Conservation (phyloP, 2,888 invertebrate species). For the Halocaridina rubra region DNA sequence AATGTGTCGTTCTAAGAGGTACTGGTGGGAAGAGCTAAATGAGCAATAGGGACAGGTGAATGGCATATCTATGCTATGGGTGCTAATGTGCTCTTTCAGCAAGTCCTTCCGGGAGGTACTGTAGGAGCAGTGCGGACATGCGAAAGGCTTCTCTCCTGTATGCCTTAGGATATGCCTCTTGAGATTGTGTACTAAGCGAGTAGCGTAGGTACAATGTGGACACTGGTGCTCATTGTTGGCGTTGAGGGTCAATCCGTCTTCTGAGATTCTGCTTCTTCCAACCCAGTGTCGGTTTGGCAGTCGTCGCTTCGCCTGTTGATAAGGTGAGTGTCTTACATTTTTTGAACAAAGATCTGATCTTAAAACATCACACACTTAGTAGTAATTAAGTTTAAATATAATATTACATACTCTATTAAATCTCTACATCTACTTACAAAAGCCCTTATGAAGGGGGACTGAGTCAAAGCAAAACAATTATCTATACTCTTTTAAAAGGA, state of each 20-base stretch:
- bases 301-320: conserved; percentile 47
- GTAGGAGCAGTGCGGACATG: conserved; percentile 41
- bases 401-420: no score
- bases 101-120: conserved; percentile 37
- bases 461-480: no score
- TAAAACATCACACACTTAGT: no score
- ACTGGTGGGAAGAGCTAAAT: conserved; percentile 54
- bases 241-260: conserved; percentile 7
- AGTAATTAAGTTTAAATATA: no score
- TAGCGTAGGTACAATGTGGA: conserved; percentile 44
- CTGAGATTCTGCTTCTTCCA: conserved; percentile 2
- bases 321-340: conserved; percentile 4
- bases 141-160: conserved; percentile 41
- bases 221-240: conserved; percentile 44
- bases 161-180: conserved; percentile 32
- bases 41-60: conserved; percentile 49
- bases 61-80: conserved; percentile 49
- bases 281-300: conserved; percentile 27
- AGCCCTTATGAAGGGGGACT: no score
- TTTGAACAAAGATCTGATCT: background rate
- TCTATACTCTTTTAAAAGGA: no score
- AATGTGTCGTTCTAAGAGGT: conserved; percentile 44
- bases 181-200: conserved; percentile 19
- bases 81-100: conserved; percentile 52
- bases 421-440: no score